A percentile compares a stretch with the other conserved stretches of the same genome.
phyloP scores from a whole-genome alignment of 2,888 invertebrate species.

The Synanthedon formicaeformis region DNA sequence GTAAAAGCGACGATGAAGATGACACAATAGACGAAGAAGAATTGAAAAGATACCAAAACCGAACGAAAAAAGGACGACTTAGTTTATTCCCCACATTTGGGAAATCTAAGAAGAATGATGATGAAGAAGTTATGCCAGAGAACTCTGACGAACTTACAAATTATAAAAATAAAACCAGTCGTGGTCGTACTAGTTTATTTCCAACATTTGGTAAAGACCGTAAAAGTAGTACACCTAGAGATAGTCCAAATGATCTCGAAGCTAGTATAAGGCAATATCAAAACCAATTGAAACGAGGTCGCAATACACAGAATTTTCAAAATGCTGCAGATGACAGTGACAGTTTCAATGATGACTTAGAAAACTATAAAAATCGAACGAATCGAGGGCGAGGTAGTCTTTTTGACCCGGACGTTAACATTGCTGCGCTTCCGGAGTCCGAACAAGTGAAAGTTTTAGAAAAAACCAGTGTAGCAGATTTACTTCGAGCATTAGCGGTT shows the following conservation, averaged over 20 bases:
- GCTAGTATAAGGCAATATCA: conserved; percentile 53
- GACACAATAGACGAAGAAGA: conserved; percentile 54
- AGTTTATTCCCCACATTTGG: conserved; percentile 59
- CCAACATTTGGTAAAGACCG: conserved; percentile 56
- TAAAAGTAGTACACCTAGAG: conserved; percentile 39
- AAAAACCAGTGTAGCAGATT: conserved; percentile 85
- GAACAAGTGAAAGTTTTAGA: conserved; percentile 76
- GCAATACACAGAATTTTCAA: conserved; percentile 30
- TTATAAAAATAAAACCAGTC: conserved; percentile 52
- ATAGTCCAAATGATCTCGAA: conserved; percentile 41
- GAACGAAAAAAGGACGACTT: conserved; percentile 50
- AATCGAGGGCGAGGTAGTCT: conserved; percentile 52
- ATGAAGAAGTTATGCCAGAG: conserved; percentile 49
- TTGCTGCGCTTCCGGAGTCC: conserved; percentile 42
- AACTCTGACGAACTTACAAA: conserved; percentile 56
- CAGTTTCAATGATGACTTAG: conserved; percentile 37
- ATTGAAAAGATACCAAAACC: conserved; percentile 49
- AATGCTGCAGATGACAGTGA: conserved; percentile 22
- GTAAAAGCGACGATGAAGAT: conserved; percentile 41
- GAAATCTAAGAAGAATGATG: conserved; percentile 42
- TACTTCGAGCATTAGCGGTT: conserved; percentile 81
- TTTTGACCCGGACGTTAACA: conserved; percentile 57
- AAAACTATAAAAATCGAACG: conserved; percentile 49
- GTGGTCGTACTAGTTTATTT: conserved; percentile 49
- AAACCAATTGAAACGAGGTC: conserved; percentile 36